phyloP scores from a whole-genome alignment of 2,888 invertebrate genomes.

The Rhingia rostrata region DNA sequence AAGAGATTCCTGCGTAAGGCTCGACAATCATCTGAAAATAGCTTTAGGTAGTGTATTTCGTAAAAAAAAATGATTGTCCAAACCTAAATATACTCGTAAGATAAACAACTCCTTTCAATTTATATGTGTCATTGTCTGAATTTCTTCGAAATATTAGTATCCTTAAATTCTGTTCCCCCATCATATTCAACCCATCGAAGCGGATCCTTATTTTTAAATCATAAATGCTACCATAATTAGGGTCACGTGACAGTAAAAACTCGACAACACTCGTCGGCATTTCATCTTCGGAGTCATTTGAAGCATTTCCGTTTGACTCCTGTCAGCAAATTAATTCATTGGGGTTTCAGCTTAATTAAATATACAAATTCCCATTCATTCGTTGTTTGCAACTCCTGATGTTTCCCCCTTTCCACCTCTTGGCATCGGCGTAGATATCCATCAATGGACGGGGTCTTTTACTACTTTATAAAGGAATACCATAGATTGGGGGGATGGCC shows the following conservation, averaged over 20 bases:
- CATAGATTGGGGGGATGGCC: conserved; percentile 2
- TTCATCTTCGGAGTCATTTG: conserved; percentile 44
- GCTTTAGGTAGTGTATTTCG: no score
- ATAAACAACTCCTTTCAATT: not conserved
- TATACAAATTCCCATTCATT: conserved; percentile 65
- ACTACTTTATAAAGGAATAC: conserved; percentile 16
- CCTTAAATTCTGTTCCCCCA: not conserved
- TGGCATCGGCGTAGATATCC: conserved; percentile 36
- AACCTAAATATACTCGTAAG: no score
- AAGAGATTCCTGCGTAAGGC: no score
- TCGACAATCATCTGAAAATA: no score
- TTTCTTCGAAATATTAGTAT: not conserved
- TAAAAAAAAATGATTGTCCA: no score
- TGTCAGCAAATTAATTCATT: conserved; percentile 68
- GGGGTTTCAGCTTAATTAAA: conserved; percentile 73
- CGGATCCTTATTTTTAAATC: not conserved
- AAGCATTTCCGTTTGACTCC: conserved; percentile 41
- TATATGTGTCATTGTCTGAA: not conserved
- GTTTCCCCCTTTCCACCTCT: conserved; percentile 7
- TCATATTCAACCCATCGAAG: no score
- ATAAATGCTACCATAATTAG: conserved; percentile 5
- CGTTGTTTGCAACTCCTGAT: not conserved
- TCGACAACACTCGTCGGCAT: conserved; percentile 41
- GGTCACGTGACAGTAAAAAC: conserved; percentile 39
- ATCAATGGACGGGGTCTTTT: conserved; percentile 54